Evolutionary conservation across 2,888 invertebrate genomes (phyloP).

Genomic region (Chaetoderma sp.): DNA sequence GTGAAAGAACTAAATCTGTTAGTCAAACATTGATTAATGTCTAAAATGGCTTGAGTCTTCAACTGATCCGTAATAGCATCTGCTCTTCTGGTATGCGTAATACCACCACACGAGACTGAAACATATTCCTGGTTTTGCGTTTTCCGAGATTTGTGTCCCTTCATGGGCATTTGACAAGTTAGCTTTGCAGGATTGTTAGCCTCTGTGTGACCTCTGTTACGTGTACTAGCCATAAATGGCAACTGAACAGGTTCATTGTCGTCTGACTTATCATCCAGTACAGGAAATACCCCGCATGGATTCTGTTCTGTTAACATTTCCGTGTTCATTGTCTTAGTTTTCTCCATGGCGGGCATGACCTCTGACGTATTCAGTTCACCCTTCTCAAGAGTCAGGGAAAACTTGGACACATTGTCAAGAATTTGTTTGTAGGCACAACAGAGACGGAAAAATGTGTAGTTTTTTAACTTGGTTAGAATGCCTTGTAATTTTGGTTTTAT

Average conservation of each 20-base stretch:
- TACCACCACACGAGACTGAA: neutral
- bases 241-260: too few species aligned
- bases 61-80: neutral
- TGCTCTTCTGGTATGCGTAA: neutral
- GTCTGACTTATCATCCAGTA: too few species aligned
- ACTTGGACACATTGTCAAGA: neutral
- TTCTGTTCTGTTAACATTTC: too few species aligned
- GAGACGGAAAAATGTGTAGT: neutral
- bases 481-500: constrained; percentile 5
- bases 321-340: too few species aligned
- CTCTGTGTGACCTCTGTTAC: too few species aligned
- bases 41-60: neutral
- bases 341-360: too few species aligned
- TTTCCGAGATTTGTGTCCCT: neutral
- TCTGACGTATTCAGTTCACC: neutral
- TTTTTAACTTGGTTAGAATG: neutral
- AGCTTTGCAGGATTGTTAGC: too few species aligned
- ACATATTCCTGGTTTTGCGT: neutral
- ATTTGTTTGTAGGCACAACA: constrained; percentile 3
- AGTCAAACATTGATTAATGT: neutral
- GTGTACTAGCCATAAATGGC: too few species aligned
- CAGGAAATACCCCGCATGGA: too few species aligned
- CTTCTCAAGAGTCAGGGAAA: constrained; percentile 2
- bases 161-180: neutral
- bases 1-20: neutral